phyloP scores from a whole-genome alignment of 2,113 vertebrate species.

The Semnornis frantzii region DNA sequence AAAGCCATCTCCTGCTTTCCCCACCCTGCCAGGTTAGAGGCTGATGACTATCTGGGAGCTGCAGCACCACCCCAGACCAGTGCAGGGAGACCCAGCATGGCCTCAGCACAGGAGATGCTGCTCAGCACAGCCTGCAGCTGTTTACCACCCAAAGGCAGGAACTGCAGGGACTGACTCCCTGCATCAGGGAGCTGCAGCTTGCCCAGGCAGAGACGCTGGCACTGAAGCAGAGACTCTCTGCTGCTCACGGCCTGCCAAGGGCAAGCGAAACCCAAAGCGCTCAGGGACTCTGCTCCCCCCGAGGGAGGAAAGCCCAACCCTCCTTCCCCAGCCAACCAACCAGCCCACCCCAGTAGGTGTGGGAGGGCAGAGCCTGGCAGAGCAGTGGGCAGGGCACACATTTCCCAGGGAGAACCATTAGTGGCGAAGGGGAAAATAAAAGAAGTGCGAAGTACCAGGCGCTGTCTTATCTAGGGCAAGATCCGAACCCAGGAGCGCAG shows the following conservation, averaged over 20 bases:
- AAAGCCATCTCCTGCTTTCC: not conserved
- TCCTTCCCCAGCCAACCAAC: not conserved
- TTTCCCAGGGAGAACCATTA: not conserved
- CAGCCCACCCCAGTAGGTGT: not conserved
- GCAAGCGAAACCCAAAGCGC: fast-evolving
- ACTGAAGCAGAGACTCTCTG: not conserved
- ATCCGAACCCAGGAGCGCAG: conserved; percentile 72
- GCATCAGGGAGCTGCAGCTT: not conserved
- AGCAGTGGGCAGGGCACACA: not conserved
- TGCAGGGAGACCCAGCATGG: fast-evolving
- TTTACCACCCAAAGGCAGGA: not conserved
- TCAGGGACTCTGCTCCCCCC: too few relatives aligned
- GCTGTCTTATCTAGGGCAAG: conserved; percentile 66
- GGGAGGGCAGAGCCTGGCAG: not conserved
- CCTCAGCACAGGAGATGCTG: not conserved
- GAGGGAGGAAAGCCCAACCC: not conserved
- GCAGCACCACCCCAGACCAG: too few relatives aligned
- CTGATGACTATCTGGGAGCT: too few relatives aligned
- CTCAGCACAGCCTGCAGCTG: not conserved
- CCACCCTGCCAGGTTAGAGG: fast-evolving
- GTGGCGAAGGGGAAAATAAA: conserved; percentile 45
- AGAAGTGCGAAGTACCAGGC: conserved; percentile 60
- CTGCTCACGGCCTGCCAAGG: not conserved
- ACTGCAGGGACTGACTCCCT: fast-evolving
- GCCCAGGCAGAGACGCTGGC: fast-evolving